Evolutionary conservation across 2,888 invertebrate genomes (phyloP).

Genomic region (Ormyrus pomaceus): DNA sequence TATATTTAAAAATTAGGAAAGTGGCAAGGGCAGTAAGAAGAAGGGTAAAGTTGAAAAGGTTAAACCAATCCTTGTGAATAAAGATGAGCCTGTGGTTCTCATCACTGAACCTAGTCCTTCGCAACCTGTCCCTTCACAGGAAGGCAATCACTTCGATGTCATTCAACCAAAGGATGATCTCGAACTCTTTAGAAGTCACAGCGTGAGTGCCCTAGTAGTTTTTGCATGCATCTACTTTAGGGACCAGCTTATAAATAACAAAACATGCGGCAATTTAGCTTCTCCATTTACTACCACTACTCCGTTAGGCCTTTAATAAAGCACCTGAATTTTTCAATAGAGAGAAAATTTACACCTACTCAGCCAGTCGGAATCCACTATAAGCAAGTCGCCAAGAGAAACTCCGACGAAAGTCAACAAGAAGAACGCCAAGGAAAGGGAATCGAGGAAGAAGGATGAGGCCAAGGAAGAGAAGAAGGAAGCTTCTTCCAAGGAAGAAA

Average conservation of each 20-base stretch:
- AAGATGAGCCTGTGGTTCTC: constrained; percentile 80
- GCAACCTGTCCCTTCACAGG: constrained; percentile 73
- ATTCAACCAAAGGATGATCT: constrained; percentile 89
- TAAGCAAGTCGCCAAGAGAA: constrained; percentile 71
- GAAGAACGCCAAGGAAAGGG: constrained; percentile 67
- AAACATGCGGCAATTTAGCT: too few species aligned
- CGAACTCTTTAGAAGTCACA: constrained; percentile 77
- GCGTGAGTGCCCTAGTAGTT: constrained; percentile 73
- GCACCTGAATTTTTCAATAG: constrained; percentile 58
- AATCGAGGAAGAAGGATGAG: constrained; percentile 68
- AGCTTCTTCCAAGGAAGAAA: constrained; percentile 3
- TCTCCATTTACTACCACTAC: too few species aligned
- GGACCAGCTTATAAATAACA: too few species aligned
- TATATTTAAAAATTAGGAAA: constrained; percentile 64
- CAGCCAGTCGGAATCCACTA: constrained; percentile 61
- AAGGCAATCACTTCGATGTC: constrained; percentile 85
- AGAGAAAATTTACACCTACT: constrained; percentile 68
- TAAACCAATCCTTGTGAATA: constrained; percentile 86
- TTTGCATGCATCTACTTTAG: constrained; percentile 34
- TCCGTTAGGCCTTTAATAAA: too few species aligned
- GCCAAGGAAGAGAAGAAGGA: constrained; percentile 67
- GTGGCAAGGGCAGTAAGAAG: constrained; percentile 80
- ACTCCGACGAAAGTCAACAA: constrained; percentile 69
- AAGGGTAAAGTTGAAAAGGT: constrained; percentile 84
- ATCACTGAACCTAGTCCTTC: constrained; percentile 69